Evolutionary conservation across 1,140 invertebrate species (phyloP), one percentile per base, ranked within the genome.

Genomic region (Aplysia californica): DNA sequence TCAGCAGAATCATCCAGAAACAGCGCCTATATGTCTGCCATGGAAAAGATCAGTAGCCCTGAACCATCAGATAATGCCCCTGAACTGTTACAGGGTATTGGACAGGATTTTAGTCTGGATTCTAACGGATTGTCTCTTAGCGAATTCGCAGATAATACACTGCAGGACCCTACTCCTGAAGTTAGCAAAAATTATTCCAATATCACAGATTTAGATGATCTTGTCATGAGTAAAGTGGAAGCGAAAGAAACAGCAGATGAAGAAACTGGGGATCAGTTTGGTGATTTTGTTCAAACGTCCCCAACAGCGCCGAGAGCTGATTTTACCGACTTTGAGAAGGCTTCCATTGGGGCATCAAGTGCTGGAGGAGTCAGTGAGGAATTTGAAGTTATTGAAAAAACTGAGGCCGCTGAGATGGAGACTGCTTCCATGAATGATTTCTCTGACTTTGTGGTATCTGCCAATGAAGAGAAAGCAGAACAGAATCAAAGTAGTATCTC

Each of bases 211-310:
- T 20, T 65, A 35, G 21, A 15, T 10, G 3, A n/a, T n/a, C n/a
- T n/a, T n/a, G n/a, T n/a, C n/a, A n/a, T n/a, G n/a, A n/a, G n/a
- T n/a, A n/a, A n/a, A n/a, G n/a, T 33, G 35, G n/a, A 29, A 20
- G 21, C 23, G 21, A 36, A n/a, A 36, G 21, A 5, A 65, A 18
- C 33, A 35, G 3, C 33, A 2, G 20, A 33, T 2, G 33, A 3
- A 65, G 31, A 35, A 3, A n/a, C 3, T 35, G 33, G 39, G 31
- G 31, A 65, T n/a, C 23, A 18, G n/a, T 68, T 68, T 31, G 44
- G 36, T 68, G 66, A 68, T 2, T 68, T 68, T 68, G 66, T 68
- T 0, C 5, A 39, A 1, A 68, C 66, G 2, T 68, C 66, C 23
- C 66, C 66, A 4, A 44, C 66, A 35, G 66, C 66, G 3, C 35